Base-by-base conservation (phyloP, 2,888 invertebrate genomes). In the Euphydryas editha region DNA sequence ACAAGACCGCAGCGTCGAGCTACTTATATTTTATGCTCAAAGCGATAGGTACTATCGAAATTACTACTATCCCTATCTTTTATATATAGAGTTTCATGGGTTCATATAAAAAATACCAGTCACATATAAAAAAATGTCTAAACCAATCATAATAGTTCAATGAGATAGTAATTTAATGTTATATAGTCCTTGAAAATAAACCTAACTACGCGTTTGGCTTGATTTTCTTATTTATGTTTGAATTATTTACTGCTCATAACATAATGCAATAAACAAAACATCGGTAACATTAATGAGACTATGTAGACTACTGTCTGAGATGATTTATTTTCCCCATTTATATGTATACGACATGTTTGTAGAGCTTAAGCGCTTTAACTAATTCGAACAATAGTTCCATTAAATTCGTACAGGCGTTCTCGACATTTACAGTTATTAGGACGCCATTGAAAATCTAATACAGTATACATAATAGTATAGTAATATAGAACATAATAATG, bases 1-100 rank as follows among this genome's bases (percentile, higher is more conserved):
- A 24, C 54, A 36, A 36, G 54, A 54, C 54, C 36, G 36, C 54
- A 36, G 11, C 54, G 54, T 36, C 54, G 36, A 4, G 30, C 30
- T 30, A 30, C n/a, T 54, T 54, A 54, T 30, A 54, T 54, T 54
- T 54, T 54, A 54, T 54, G 54, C 17, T 36, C 18, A 36, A 21
- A 36, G 54, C 36, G 54, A 54, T 54, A 30, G 30, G 30, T 30
- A 54, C 54, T 36, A 54, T 54, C 54, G 54, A 54, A 17, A 30
- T 15, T 15, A n/a, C n/a, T 15, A 18, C 18, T 17, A 54, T 54
- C 17, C 30, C n/a, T 54, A 30, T 54, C 17, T 36, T 30, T 17
- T 54, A 11, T 54, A 17, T 0, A 54, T 54, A 18, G 17, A 54
- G 17, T 17, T 30, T 8, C 6, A 7, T 30, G 1, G 30, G 30